phyloP scores from a whole-genome alignment of 2,888 invertebrate species.

The Noctuana brunneofusca region DNA sequence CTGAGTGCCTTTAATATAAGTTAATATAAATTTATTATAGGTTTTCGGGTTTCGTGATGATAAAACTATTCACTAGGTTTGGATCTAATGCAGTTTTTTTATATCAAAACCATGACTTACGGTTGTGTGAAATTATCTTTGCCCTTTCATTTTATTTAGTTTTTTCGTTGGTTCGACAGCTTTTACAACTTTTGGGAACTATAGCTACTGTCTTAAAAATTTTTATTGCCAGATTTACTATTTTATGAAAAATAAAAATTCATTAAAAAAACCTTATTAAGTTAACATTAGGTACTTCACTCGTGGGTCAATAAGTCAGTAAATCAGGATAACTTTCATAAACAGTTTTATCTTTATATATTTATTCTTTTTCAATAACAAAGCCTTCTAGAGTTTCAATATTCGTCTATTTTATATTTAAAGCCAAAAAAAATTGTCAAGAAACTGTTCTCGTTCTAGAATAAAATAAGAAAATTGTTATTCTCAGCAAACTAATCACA shows the following conservation, averaged over 20 bases:
- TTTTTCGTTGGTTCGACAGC: neutral
- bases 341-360: neutral
- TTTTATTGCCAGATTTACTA: no score
- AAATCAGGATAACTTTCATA: neutral
- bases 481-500: conserved; percentile 1
- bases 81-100: neutral
- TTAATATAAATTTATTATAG: conserved; percentile 26
- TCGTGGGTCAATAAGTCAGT: neutral
- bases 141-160: neutral
- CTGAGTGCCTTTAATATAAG: conserved; percentile 26
- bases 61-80: neutral
- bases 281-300: no score
- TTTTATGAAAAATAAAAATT: no score
- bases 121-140: neutral
- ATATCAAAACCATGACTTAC: neutral
- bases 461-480: neutral
- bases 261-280: neutral
- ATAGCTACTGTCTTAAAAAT: no score
- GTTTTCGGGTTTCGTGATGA: conserved; percentile 2
- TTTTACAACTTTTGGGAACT: neutral
- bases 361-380: neutral
- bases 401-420: neutral
- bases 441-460: neutral
- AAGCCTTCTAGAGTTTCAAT: neutral
- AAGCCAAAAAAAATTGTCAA: neutral